These are phyloP conservation scores for Galeopterus variegatus DNA, from an alignment of 2,113 vertebrate species.

Conservation along the genomic window DNA sequence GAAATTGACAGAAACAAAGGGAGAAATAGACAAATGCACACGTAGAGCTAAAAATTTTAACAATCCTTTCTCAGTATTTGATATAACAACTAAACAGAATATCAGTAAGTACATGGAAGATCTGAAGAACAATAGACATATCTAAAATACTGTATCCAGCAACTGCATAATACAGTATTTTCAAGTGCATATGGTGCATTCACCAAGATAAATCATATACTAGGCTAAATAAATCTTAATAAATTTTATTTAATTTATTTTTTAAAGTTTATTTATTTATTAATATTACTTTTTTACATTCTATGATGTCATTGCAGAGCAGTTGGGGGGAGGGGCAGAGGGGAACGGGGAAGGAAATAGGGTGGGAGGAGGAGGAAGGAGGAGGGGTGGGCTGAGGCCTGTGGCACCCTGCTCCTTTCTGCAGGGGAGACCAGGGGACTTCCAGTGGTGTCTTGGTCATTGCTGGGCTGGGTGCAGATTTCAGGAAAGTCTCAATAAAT, in stretches of 20 bases:
- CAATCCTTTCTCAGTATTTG: slow-evolving; percentile 2
- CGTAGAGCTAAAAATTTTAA: not conserved
- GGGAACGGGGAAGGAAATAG: no score
- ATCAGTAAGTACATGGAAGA: not conserved
- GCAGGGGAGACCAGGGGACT: no score
- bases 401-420: no score
- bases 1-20: slow-evolving; percentile 30
- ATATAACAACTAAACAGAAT: not conserved
- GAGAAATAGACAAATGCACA: not conserved
- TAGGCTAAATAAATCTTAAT: not conserved
- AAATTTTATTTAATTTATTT: not conserved
- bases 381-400: no score
- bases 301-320: no score
- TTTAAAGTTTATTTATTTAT: no score
- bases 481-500: not conserved
- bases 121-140: not conserved
- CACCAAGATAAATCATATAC: not conserved
- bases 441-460: no score
- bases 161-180: not conserved
- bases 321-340: no score
- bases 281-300: no score
- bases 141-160: not conserved
- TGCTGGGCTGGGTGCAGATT: no score
- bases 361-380: no score
- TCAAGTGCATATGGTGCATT: not conserved